A percentile compares a stretch with the other conserved stretches of the same genome.
These are phyloP conservation scores for Drosophila dives DNA, from an alignment of 2,888 invertebrate genomes.

Conservation along the genomic window DNA sequence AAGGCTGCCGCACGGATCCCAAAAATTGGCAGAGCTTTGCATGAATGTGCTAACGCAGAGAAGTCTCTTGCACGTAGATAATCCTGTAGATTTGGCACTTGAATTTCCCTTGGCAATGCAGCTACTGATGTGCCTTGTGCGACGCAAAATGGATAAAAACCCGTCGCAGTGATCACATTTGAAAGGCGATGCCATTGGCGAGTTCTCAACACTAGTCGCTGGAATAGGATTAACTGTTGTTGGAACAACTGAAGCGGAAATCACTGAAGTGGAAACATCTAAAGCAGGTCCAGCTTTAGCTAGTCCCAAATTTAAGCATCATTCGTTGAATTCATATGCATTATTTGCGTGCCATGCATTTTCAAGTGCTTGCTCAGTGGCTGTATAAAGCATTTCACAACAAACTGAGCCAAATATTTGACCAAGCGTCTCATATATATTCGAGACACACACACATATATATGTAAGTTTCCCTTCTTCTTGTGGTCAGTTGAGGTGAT, in stretches of 20 bases:
- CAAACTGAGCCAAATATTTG: slow-evolving; percentile 14
- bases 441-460: slow-evolving; percentile 1
- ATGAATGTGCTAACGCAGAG: slow-evolving; percentile 32
- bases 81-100: slow-evolving; percentile 43
- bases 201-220: background rate
- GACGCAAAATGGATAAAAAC: background rate
- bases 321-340: background rate
- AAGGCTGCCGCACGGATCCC: background rate
- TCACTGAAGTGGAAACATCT: background rate
- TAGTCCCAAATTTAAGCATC: background rate
- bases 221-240: background rate
- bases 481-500: background rate
- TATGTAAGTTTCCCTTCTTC: background rate
- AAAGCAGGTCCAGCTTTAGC: background rate
- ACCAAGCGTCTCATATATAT: slow-evolving; percentile 23
- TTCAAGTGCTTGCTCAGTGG: slow-evolving; percentile 38
- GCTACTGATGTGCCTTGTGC: background rate
- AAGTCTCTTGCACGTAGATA: slow-evolving; percentile 25
- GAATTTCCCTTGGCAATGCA: background rate
- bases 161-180: background rate
- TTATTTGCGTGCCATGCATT: slow-evolving; percentile 22
- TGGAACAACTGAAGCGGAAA: background rate
- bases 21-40: slow-evolving; percentile 24
- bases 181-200: too few relatives aligned
- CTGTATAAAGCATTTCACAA: slow-evolving; percentile 10